Base-by-base conservation (phyloP, 2,113 vertebrate genomes). In the Nannospalax galili region DNA sequence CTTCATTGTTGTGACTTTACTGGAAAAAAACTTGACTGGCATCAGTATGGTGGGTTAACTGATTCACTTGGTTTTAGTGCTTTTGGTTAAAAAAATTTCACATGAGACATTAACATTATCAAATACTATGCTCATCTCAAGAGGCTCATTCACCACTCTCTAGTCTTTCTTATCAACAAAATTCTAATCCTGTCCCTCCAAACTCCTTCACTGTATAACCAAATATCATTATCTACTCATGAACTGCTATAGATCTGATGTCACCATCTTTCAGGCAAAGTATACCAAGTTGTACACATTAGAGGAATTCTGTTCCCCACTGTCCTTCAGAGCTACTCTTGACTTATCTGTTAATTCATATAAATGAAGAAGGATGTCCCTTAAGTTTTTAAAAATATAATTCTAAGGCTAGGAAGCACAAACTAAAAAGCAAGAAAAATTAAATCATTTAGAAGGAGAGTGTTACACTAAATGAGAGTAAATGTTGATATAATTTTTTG, bases 51-150 rank as follows among this genome's bases (percentile, higher is more conserved):
- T 89, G 52, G 40, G 20, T 92, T n/a, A 78, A 86, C 48, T 78
- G 32, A n/a, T 28, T 88, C n/a, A 86, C 9, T 12, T 88, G 28
- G 22, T 74, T 60, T 37, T 70, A 92, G 48, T 85, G 24, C 35
- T 45, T 30, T 64, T 70, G 35, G n/a, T 90, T n/a, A 94, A 92
- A 92, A 93, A 92, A 92, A 92, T 92, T 42, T 93, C 56, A 88
- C 67, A 75, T 40, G 28, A 16, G 11, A 85, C 20, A n/a, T 79
- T 94, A 87, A 87, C 90, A 75, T 52, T 52, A 77, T 64, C 52
- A 88, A 5, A 73, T 45, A 2, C 5, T 90, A 45, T 10, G 12
- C 78, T 32, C 17, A 37, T 96, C 92, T 92, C 88, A 92, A 93
- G 74, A 85, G 16, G 19, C 74, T 82, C 26, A 35, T 35, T 73